Evolutionary conservation across 2,888 invertebrate species (phyloP).

Genomic region (Nemotelus nigrinus): DNA sequence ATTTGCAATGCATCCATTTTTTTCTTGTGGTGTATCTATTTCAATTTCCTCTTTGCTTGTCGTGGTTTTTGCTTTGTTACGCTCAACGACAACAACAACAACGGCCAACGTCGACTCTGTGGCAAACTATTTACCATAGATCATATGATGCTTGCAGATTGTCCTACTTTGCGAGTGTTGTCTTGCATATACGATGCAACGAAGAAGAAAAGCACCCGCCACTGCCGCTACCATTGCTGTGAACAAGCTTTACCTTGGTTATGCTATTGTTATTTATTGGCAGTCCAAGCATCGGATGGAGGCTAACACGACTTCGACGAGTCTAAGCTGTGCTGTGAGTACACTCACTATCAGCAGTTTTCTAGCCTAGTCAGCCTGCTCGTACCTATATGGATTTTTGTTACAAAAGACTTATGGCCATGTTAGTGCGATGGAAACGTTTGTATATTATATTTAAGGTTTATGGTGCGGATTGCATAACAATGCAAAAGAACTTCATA

Average conservation of each 20-base stretch:
- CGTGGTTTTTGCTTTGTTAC: too few relatives aligned
- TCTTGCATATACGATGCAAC: not conserved
- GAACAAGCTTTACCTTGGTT: constrained; percentile 3
- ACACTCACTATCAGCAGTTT: too few relatives aligned
- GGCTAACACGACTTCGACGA: too few relatives aligned
- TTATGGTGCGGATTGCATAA: constrained; percentile 30
- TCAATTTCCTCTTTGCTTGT: constrained; percentile 2
- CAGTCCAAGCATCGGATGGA: not conserved
- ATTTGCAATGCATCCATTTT: constrained; percentile 34
- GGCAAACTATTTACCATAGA: constrained; percentile 36
- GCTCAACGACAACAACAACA: too few relatives aligned
- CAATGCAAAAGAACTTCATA: constrained; percentile 37
- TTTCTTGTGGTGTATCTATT: constrained; percentile 19
- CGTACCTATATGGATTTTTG: not conserved
- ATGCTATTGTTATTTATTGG: constrained; percentile 15
- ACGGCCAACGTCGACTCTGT: too few relatives aligned
- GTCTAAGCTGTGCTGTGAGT: too few relatives aligned
- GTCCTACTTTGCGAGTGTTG: constrained; percentile 21
- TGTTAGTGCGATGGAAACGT: constrained; percentile 28
- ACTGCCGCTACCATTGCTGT: not conserved
- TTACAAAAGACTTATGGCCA: constrained; percentile 31
- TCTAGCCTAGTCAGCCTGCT: too few relatives aligned
- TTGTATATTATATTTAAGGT: constrained; percentile 22
- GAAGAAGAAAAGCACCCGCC: not conserved
- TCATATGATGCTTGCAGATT: constrained; percentile 38